phyloP scores from a whole-genome alignment of 2,113 vertebrate species.

The Oncorhynchus kisutch region DNA sequence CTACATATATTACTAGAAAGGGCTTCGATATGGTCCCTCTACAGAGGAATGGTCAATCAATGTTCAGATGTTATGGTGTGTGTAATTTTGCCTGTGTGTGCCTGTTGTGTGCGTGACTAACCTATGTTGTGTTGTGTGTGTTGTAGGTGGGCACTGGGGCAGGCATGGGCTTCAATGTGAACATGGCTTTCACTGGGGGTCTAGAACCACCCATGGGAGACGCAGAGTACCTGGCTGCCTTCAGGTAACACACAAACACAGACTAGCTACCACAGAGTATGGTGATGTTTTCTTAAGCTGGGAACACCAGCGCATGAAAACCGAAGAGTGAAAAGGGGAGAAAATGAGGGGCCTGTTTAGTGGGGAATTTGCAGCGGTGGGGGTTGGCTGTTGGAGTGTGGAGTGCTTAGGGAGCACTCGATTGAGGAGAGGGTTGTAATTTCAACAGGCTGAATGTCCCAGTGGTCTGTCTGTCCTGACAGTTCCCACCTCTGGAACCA shows the following conservation, averaged over 20 bases:
- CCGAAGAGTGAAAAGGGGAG: not conserved
- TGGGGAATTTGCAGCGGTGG: not conserved
- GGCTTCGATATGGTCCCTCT: too few species aligned
- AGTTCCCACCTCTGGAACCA: not conserved
- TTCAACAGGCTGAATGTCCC: not conserved
- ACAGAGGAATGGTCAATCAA: too few species aligned
- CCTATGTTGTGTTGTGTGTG: not conserved
- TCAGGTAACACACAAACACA: conserved; percentile 78
- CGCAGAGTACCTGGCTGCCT: conserved; percentile 90
- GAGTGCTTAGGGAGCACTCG: not conserved
- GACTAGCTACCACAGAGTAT: not conserved
- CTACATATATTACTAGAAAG: too few species aligned
- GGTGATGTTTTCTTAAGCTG: not conserved
- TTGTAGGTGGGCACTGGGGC: conserved; percentile 87
- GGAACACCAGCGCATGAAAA: not conserved
- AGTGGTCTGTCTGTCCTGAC: not conserved
- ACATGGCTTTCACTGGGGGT: conserved; percentile 96
- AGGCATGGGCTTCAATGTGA: conserved; percentile 92
- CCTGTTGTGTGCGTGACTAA: not conserved
- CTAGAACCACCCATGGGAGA: conserved; percentile 95
- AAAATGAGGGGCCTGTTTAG: not conserved
- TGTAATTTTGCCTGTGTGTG: not conserved
- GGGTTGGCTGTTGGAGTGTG: not conserved
- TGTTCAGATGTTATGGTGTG: not conserved
- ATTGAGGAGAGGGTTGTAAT: not conserved